Evolutionary conservation across 2,113 vertebrate genomes (phyloP), one percentile per base, ranked within the genome.

Genomic region (Toxotes chatareus): DNA sequence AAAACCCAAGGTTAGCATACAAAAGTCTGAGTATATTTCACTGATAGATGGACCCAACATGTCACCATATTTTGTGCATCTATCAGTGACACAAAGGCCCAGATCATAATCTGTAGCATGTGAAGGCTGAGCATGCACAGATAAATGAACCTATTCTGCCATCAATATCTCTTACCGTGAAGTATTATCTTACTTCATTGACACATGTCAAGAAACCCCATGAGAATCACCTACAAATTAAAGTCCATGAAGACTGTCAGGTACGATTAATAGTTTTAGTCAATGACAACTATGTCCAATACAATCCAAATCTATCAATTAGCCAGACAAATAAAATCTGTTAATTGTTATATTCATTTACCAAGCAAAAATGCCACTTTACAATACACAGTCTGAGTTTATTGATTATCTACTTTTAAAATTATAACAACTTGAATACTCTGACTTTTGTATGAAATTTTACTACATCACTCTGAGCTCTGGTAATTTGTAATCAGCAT

Each of bases 131-230:
- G 23, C n/a, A 59, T 23, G 34, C 1, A 16, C 5, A 32, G 8
- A 3, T 10, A n/a, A 31, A 53, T 73, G 3, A 40, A 42, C 21
- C 21, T 51, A 7, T 23, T 38, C 60, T 36, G 27, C 8, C 42
- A 19, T 56, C 57, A 70, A 64, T 63, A 75, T 16, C 63, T 51
- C 53, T 65, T 34, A 53, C 7, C 46, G 13, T 27, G 21, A 23
- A 36, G 4, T 36, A 36, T 36, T 27, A 27, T 27, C 27, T 27
- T 27, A 5, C 73, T 64, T 40, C 4, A 59, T 19, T 23, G 4
- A 67, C 42, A 21, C 2, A 57, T 34, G 59, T 69, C 27, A 73
- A 34, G 46, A 65, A 59, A 65, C 31, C n/a, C 7, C 6, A 19
- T 1, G 1, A 53, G 19, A 23, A 7, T 57, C 3, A 46, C 11